Evolutionary conservation across 53 echinoderm and acorn worm genomes (phyloP).

Genomic region (Echinarachnius parma): DNA sequence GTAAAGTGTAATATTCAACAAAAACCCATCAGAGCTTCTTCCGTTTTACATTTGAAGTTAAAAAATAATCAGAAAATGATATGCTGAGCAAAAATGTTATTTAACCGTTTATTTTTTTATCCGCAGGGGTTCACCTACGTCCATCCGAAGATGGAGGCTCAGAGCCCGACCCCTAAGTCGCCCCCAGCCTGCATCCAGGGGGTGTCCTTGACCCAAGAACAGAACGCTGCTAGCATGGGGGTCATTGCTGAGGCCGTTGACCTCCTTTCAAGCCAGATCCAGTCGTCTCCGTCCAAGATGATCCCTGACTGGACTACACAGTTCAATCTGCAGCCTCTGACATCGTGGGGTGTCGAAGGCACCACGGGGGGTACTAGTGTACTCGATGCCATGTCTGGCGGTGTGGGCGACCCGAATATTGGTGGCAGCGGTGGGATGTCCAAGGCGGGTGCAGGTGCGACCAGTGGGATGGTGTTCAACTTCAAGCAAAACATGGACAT

Average conservation of each 20-base stretch:
- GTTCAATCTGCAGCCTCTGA: too few relatives aligned
- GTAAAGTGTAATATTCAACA: too few relatives aligned
- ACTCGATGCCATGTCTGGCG: too few relatives aligned
- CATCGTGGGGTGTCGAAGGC: too few relatives aligned
- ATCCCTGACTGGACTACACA: constrained; percentile 20
- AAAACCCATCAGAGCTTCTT: too few relatives aligned
- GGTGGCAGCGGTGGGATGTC: not conserved
- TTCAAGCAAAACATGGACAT: constrained; percentile 48
- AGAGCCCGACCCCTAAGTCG: constrained; percentile 24
- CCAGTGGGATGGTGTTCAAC: not conserved
- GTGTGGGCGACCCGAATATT: not conserved
- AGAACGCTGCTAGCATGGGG: constrained; percentile 10
- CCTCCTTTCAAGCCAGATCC: constrained; percentile 34
- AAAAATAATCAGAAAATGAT: not conserved
- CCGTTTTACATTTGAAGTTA: too few relatives aligned
- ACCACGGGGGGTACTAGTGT: too few relatives aligned
- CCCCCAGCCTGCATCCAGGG: constrained; percentile 25
- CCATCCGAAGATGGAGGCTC: constrained; percentile 10
- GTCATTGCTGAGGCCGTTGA: constrained; percentile 45
- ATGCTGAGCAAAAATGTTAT: not conserved
- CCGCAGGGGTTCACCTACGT: not conserved
- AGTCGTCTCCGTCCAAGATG: constrained; percentile 37
- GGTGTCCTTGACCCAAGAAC: not conserved
- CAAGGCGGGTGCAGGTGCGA: not conserved
- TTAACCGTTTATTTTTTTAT: not conserved